Percentiles rank a stretch among this genome's conserved stretches.
phyloP scores from a whole-genome alignment of 2,888 invertebrate genomes.

The Cephonodes hylas region DNA sequence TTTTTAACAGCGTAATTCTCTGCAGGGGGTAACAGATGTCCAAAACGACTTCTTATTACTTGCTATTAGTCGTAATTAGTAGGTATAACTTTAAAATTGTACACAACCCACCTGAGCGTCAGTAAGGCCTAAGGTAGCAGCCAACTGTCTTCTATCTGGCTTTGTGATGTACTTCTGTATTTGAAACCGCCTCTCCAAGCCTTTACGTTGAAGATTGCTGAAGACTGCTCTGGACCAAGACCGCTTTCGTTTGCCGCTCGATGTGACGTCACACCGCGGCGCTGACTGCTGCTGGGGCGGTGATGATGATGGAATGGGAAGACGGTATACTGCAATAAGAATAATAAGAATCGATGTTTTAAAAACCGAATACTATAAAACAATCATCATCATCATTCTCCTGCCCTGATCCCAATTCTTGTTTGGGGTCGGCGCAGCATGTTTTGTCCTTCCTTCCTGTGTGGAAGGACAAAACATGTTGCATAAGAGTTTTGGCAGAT shows the following conservation, averaged over 20 bases:
- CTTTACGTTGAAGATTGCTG: slow-evolving; percentile 96
- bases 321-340: slow-evolving; percentile 60
- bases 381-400: not conserved
- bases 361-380: not conserved
- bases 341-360: slow-evolving; percentile 22
- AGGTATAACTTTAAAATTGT: too few relatives aligned
- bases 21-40: not conserved
- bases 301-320: slow-evolving; percentile 62
- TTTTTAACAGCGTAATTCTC: not conserved
- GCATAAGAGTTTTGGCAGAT: too few relatives aligned
- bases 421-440: too few relatives aligned
- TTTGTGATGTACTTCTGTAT: slow-evolving; percentile 98
- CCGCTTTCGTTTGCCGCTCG: slow-evolving; percentile 87
- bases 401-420: too few relatives aligned
- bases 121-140: slow-evolving; percentile 94
- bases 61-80: too few relatives aligned
- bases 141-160: slow-evolving; percentile 94
- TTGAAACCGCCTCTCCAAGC: slow-evolving; percentile 94
- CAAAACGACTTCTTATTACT: too few relatives aligned
- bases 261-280: slow-evolving; percentile 76
- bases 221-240: slow-evolving; percentile 98
- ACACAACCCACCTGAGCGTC: slow-evolving; percentile 91
- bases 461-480: too few relatives aligned
- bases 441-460: too few relatives aligned
- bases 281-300: slow-evolving; percentile 57